Evolutionary conservation across 2,113 vertebrate genomes (phyloP), one percentile per base, ranked within the genome.

Genomic region (Oreochromis tanganicae): DNA sequence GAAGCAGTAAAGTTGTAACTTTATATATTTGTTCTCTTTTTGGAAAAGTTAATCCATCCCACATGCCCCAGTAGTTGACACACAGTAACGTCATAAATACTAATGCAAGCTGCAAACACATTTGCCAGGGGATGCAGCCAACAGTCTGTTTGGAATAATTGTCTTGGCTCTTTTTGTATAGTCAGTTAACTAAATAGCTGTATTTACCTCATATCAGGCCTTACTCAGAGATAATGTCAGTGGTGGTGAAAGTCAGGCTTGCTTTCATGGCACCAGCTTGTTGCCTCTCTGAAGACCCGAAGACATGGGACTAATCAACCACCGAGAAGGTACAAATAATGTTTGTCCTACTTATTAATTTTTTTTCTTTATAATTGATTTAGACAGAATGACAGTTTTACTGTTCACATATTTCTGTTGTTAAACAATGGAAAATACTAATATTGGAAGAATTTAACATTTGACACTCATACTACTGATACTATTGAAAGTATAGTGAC

Each of bases 71-170:
- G 52, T 82, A 19, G 50, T 80, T 14, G 21, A 82, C 41, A 86
- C 41, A 80, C 46, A 90, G 57, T n/a, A 78, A 81, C 27, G 1
- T 52, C 36, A 87, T 83, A 73, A 82, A 86, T 89, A 89, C 82
- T 66, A 91, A 85, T 84, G 82, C 71, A 88, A 84, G 82, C 90
- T 85, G 80, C 82, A 86, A 54, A 75, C 80, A 84, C 63, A 46
- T 81, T 90, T 79, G 71, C 83, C 82, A 88, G 24, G 61, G 83
- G 24, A 80, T 46, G 6, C 21, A 27, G 90, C 84, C 90, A 91
- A 87, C 86, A 88, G 29, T 89, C 90, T 89, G 87, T 86, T 92
- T 87, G 24, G 87, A 91, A 78, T 88, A 86, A 89, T 87, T 86
- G 84, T 91, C 54, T 78, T 89, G 86, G 85, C 66, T 83, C 55